Percentiles rank a stretch among this genome's conserved stretches.
phyloP scores from a whole-genome alignment of 2,888 invertebrate species.

The Drosophila phalerata region DNA sequence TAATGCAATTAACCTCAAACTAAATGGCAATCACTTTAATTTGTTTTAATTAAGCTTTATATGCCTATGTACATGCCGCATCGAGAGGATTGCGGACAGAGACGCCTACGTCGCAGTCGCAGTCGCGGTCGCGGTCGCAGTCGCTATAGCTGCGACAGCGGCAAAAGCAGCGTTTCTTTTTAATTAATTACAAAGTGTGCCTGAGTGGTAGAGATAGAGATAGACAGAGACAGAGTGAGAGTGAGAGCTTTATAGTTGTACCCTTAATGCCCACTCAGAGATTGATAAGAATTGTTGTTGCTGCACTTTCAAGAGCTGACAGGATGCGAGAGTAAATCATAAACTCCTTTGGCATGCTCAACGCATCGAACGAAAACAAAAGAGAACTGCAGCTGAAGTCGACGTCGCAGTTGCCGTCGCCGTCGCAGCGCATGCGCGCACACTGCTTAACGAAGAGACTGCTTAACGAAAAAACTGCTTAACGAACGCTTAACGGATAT shows the following conservation, averaged over 20 bases:
- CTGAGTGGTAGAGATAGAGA: conserved; percentile 2
- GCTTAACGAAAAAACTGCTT: conserved; percentile 55
- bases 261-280: conserved; percentile 40
- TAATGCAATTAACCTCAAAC: conserved; percentile 85
- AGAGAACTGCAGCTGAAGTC: conserved; percentile 6
- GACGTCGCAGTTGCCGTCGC: background rate
- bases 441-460: conserved; percentile 27
- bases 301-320: conserved; percentile 32
- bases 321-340: conserved; percentile 42
- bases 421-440: conserved; percentile 52
- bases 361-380: conserved; percentile 49
- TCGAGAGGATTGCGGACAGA: conserved; percentile 1
- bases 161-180: conserved; percentile 36
- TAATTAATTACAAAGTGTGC: conserved; percentile 67
- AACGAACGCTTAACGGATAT: conserved; percentile 79
- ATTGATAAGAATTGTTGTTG: conserved; percentile 32
- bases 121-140: too few species aligned
- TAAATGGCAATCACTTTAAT: conserved; percentile 85
- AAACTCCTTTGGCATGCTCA: conserved; percentile 40
- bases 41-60: conserved; percentile 84
- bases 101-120: conserved; percentile 61
- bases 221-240: conserved; percentile 2
- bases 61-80: conserved; percentile 59
- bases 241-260: conserved; percentile 23
- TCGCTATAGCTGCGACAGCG: conserved; percentile 20